Conservation (phyloP, 2,888 invertebrate species). For the Drepanosiphum platanoidis region DNA sequence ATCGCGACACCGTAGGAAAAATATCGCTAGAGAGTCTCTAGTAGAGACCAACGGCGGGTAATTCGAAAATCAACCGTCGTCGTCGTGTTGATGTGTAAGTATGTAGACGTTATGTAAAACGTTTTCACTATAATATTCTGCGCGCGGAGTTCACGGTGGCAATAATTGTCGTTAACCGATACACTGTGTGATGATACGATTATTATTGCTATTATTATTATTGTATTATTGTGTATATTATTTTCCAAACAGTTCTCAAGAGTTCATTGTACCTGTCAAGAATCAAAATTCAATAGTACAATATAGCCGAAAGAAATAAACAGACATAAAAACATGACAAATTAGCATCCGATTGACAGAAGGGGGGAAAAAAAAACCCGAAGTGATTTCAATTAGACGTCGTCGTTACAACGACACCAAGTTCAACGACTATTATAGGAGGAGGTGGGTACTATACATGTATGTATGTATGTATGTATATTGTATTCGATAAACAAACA, state of each 20-base stretch:
- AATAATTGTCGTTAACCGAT: not conserved
- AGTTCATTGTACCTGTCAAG: constrained; percentile 43
- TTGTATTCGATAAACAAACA: not conserved
- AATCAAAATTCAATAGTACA: constrained; percentile 34
- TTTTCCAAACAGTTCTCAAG: constrained; percentile 34
- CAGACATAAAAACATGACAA: constrained; percentile 22
- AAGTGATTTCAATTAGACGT: not conserved
- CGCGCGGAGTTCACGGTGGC: not conserved
- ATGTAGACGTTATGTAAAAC: not conserved
- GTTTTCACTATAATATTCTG: not conserved
- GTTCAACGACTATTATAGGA: not conserved
- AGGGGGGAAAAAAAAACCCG: constrained; percentile 7
- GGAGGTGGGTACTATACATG: too few relatives aligned
- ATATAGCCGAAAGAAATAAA: constrained; percentile 28
- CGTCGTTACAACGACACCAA: not conserved
- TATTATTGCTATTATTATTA: not conserved
- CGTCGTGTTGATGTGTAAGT: not conserved
- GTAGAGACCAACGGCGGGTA: too few relatives aligned
- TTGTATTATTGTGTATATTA: not conserved
- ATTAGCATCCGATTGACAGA: constrained; percentile 24
- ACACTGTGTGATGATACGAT: constrained; percentile 14
- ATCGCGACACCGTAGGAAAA: too few relatives aligned
- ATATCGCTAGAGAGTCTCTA: too few relatives aligned
- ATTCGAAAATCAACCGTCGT: too few relatives aligned
- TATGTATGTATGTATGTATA: too few relatives aligned